Evolutionary conservation across 2,797 vertebrate genomes (phyloP).

Genomic region (Cirrhinus molitorella): DNA sequence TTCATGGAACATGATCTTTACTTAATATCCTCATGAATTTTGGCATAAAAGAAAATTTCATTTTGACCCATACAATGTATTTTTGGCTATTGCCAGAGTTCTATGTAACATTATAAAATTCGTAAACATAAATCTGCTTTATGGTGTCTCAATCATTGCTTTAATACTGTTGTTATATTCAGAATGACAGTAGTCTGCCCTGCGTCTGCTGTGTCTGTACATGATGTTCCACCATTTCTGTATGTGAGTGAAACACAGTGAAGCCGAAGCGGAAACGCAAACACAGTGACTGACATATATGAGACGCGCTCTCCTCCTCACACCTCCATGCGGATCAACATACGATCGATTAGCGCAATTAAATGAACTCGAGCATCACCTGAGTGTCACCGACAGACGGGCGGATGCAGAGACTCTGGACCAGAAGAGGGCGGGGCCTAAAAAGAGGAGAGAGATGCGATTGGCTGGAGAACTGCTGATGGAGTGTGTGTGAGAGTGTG

Average conservation of each 20-base stretch:
- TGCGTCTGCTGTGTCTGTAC: neutral
- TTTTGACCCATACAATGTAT: too few species aligned
- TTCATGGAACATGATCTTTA: too few species aligned
- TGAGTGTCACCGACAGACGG: neutral
- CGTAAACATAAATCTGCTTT: too few species aligned
- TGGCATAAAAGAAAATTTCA: too few species aligned
- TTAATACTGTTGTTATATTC: neutral
- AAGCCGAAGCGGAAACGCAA: neutral
- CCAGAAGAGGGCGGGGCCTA: slow-evolving; percentile 22
- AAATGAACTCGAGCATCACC: neutral
- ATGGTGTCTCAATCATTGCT: too few species aligned
- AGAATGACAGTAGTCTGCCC: neutral
- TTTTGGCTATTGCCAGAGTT: too few species aligned
- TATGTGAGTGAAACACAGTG: neutral
- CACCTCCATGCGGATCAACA: neutral
- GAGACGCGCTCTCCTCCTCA: neutral
- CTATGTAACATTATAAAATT: neutral
- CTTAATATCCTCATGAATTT: too few species aligned
- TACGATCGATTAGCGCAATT: neutral
- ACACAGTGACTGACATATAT: neutral
- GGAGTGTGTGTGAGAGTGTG: neutral
- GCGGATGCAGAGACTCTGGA: slow-evolving; percentile 36
- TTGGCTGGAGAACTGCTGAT: slow-evolving; percentile 39
- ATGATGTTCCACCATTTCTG: neutral
- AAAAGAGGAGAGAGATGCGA: slow-evolving; percentile 18